Evolutionary conservation across 92 coral and sea anemone species (phyloP).

Genomic region (Phenganax subtilis): DNA sequence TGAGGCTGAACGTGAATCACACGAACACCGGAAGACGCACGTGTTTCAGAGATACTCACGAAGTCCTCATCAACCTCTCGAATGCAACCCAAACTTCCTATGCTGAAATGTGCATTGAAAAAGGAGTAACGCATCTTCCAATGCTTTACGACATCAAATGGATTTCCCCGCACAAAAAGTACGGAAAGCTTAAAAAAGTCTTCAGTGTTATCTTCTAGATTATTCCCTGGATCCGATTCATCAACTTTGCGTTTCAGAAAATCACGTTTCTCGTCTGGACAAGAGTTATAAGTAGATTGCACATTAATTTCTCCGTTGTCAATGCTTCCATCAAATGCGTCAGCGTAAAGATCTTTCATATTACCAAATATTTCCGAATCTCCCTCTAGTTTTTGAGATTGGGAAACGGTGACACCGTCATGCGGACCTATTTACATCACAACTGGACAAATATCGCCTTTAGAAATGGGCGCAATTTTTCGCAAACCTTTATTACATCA

Average conservation of each 20-base stretch:
- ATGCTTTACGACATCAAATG: constrained; percentile 19
- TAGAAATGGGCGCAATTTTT: background rate
- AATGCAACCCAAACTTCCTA: constrained; percentile 9
- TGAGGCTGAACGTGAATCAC: constrained; percentile 12
- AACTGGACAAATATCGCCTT: background rate
- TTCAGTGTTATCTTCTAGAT: background rate
- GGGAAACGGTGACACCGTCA: background rate
- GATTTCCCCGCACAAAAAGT: constrained; percentile 22
- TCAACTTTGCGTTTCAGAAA: background rate
- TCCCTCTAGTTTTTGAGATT: background rate
- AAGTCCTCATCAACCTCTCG: constrained; percentile 23
- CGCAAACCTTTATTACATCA: constrained; percentile 5
- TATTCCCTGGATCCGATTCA: background rate
- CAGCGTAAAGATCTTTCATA: no score
- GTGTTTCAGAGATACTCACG: background rate
- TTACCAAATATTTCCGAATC: background rate
- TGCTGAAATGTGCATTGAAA: constrained; percentile 15
- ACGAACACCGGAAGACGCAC: constrained; percentile 6
- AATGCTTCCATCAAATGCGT: background rate
- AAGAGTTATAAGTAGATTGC: background rate
- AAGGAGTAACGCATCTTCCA: constrained; percentile 24
- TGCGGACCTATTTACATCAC: background rate
- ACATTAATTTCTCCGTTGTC: background rate
- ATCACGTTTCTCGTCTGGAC: background rate
- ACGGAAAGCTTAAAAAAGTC: constrained; percentile 27